A percentile compares a stretch with the other conserved stretches of the same genome.
phyloP scores from a whole-genome alignment of 23 tunicate species.

The Trididemnum nubilum region DNA sequence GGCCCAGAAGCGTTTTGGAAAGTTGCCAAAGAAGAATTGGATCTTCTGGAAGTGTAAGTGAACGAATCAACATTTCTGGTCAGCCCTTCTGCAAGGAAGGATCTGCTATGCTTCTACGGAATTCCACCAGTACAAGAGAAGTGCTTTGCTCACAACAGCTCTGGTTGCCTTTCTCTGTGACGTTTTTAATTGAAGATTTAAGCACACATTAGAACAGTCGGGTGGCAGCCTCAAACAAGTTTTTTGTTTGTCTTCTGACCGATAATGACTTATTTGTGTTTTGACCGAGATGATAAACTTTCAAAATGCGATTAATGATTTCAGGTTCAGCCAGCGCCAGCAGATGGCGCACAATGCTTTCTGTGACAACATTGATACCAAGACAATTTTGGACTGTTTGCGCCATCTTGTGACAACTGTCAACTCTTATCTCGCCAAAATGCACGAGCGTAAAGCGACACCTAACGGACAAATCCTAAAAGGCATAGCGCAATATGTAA shows the following conservation, averaged over 20 bases:
- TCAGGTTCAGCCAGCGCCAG: conserved; percentile 56
- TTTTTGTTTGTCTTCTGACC: no score
- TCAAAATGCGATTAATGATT: background rate
- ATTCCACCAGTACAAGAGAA: no score
- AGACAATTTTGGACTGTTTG: conserved; percentile 53
- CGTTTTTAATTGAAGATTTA: no score
- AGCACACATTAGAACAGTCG: no score
- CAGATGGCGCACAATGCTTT: conserved; percentile 72
- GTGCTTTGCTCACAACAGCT: no score
- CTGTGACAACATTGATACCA: conserved; percentile 91
- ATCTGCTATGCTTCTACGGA: no score
- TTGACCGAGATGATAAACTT: no score
- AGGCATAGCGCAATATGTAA: conserved; percentile 77
- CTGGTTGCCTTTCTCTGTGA: no score
- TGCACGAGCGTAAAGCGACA: conserved; percentile 27
- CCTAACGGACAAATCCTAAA: conserved; percentile 60
- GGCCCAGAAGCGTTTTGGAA: conserved; percentile 74
- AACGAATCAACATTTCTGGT: no score
- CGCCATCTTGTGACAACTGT: conserved; percentile 77
- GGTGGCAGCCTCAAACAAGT: no score
- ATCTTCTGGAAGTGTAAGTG: conserved; percentile 45
- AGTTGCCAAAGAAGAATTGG: conserved; percentile 53
- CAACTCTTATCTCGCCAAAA: conserved; percentile 69
- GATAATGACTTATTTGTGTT: no score
- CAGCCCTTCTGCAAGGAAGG: no score